phyloP scores from a whole-genome alignment of 2,113 vertebrate species.

The Toxotes chatareus region DNA sequence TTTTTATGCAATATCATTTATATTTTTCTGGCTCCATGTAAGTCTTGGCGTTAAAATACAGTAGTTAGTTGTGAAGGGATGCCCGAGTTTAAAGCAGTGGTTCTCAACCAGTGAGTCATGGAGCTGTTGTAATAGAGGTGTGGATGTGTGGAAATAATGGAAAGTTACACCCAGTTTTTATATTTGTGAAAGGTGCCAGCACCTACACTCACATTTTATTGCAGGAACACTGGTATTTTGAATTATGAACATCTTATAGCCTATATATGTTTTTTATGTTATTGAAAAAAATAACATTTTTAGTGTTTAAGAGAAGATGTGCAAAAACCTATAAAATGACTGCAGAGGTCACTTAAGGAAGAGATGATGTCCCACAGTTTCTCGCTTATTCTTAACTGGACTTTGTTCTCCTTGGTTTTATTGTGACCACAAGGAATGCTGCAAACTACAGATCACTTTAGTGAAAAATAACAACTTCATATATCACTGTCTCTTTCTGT shows the following conservation, averaged over 20 bases:
- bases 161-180: constrained; percentile 17
- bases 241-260: background rate
- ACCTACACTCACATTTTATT: constrained; percentile 27
- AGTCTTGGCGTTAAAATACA: constrained; percentile 34
- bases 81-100: constrained; percentile 46
- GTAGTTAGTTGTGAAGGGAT: constrained; percentile 8
- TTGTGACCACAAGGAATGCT: constrained; percentile 34
- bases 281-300: background rate
- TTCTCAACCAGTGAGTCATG: constrained; percentile 41
- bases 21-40: constrained; percentile 15
- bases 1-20: background rate
- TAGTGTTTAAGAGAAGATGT: background rate
- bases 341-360: background rate
- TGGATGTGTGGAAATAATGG: constrained; percentile 3
- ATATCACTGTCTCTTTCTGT: background rate
- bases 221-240: background rate
- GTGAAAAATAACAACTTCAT: constrained; percentile 20
- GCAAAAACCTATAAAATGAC: background rate
- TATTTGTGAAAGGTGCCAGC: constrained; percentile 49
- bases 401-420: constrained; percentile 15
- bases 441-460: constrained; percentile 48
- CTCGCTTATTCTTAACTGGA: background rate
- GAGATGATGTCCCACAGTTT: background rate
- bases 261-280: background rate
- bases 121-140: background rate